Evolutionary conservation across 64 coral and sea anemone genomes (phyloP).

Genomic region (Porites lutea): DNA sequence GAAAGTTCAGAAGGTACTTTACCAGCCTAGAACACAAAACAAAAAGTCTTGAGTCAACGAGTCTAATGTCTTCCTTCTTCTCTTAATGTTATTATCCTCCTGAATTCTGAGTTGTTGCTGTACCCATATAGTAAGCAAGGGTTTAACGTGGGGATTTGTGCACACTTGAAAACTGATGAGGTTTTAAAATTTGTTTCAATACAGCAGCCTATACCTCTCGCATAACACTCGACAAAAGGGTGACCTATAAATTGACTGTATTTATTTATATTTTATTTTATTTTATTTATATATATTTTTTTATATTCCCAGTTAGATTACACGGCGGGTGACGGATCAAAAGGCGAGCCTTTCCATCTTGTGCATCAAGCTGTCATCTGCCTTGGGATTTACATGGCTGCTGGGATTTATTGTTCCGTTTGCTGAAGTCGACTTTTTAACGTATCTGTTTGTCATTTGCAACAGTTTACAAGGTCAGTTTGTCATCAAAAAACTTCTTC

Average conservation of each 20-base stretch:
- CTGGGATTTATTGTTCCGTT: not conserved
- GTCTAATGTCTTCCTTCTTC: not conserved
- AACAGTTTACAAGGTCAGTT: constrained; percentile 23
- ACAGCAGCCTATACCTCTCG: too few relatives aligned
- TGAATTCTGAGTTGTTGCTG: too few relatives aligned
- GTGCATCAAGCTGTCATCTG: not conserved
- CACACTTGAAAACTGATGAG: too few relatives aligned
- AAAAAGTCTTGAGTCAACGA: not conserved
- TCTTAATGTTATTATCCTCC: not conserved
- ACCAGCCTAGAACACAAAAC: not conserved
- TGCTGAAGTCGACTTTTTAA: not conserved
- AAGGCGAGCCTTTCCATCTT: not conserved
- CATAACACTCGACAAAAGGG: too few relatives aligned
- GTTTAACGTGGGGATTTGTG: too few relatives aligned
- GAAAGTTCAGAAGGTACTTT: not conserved
- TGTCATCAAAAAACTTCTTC: too few relatives aligned
- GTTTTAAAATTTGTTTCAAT: too few relatives aligned
- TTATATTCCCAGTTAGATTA: too few relatives aligned
- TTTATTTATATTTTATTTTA: too few relatives aligned
- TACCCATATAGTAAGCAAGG: too few relatives aligned
- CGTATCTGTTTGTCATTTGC: not conserved
- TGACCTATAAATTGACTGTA: too few relatives aligned
- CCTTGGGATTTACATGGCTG: not conserved
- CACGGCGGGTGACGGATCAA: not conserved
- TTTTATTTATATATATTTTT: too few relatives aligned